Base-by-base conservation (phyloP, 2,797 vertebrate genomes). In the Morelia viridis region DNA sequence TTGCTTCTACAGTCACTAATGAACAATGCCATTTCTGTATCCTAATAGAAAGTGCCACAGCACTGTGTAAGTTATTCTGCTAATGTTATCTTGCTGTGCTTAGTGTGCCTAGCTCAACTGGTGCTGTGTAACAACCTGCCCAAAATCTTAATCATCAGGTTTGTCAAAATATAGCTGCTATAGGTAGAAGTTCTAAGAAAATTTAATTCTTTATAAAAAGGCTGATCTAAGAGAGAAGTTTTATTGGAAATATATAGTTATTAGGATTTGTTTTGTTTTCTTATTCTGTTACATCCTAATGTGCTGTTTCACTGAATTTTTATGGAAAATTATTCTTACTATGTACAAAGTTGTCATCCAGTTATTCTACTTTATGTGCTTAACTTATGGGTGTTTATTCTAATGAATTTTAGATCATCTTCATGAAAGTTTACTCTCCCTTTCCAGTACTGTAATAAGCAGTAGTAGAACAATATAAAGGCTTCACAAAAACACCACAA, bases 81-180 rank as follows among this genome's bases (percentile, higher is more conserved):
- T 92, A 62, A 93, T 57, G 83, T 76, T 91, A n/a, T 87, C 89
- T 94, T 87, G 61, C 61, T 90, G 88, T 86, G 46, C 26, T 61
- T 92, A 88, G 92, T 57, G 50, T 87, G 60, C 58, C 0, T 89
- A 87, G 60, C 76, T 85, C 35, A 89, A 24, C 15, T 53, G 58
- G 68, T 86, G 50, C 56, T 3, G 53, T 94, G 85, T 64, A 87
- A 90, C 76, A 57, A 58, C n/a, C 89, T 83, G 64, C 50, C n/a
- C 35, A 50, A 65, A 60, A 60, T 90, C n/a, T 93, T 31, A 61
- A 88, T 87, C 60, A 28, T 61, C 11, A 3, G 24, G 91, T 89
- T 93, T 46, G 17, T 24, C 46, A 84, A 68, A 87, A 5, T 86
- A 4, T 71, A 92, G 31, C 0, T 90, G 85, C 61, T 85, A 7